Evolutionary conservation across 2,797 vertebrate species (phyloP), one percentile per base, ranked within the genome.

Genomic region (Cetoscarus ocellatus): DNA sequence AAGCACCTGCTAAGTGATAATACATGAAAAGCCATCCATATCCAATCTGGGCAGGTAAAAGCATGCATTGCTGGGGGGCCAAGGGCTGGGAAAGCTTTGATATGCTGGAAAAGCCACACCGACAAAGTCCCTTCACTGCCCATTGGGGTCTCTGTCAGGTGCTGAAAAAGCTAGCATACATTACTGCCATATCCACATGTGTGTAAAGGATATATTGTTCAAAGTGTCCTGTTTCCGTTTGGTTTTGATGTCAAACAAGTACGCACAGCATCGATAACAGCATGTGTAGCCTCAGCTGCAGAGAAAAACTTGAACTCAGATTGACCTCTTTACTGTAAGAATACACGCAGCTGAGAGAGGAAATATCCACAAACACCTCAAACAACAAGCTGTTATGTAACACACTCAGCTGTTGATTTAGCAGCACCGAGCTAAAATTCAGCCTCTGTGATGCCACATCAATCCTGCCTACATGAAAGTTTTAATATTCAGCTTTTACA

Each of bases 21-120:
- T 80, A 79, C 69, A 79, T 42, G 19, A 72, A 89, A 86, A 82
- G 57, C 10, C 77, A 83, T 70, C 80, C 82, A 87, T 67, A 84
- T 81, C 84, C 79, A 88, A 84, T 88, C 71, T 84, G 52, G 49
- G 71, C 55, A 67, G 70, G 86, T 83, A 86, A 80, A 86, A 65
- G 80, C 80, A 80, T 85, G 80, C 52, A 79, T 66, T 73, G 71
- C 75, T 82, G 19, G 19, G 44, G 57, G 71, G 73, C 18, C 27
- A 61, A 52, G 47, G 62, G 57, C 65, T 68, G 66, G 76, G 78
- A 78, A 86, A 78, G 70, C 55, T 85, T 81, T 9, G 17, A 67
- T 75, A 83, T 63, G 44, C 79, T 54, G 18, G 51, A 83, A 71
- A 86, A 84, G 77, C 75, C 77, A 83, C 59, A 70, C 14, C 66